Conservation (phyloP, 2,797 vertebrate genomes). For the Peromyscus aztecus region DNA sequence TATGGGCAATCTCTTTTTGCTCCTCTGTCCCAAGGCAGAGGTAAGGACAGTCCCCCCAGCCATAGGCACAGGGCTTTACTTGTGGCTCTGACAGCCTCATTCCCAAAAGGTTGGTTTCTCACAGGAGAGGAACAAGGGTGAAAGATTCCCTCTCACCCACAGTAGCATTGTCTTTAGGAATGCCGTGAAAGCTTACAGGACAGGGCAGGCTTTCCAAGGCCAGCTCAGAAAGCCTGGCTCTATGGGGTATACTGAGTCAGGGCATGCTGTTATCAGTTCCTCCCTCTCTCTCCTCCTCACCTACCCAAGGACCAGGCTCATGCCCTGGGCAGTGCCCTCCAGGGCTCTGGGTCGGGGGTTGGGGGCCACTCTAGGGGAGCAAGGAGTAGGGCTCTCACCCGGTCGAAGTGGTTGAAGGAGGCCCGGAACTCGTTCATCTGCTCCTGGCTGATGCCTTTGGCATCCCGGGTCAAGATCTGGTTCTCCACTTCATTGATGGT, state of each 20-base stretch:
- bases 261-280: not conserved
- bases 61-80: not conserved
- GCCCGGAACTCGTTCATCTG: constrained; percentile 98
- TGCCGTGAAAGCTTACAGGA: not conserved
- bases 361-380: not conserved
- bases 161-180: not conserved
- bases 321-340: constrained; percentile 65
- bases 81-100: not conserved
- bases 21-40: constrained; percentile 4
- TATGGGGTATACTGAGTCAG: not conserved
- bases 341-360: constrained; percentile 67
- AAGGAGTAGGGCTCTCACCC: constrained; percentile 90
- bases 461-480: constrained; percentile 97
- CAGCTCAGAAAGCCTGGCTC: not conserved
- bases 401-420: constrained; percentile 99
- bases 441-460: constrained; percentile 99
- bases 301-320: constrained; percentile 19
- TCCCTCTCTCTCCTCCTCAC: not conserved
- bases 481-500: constrained; percentile 99
- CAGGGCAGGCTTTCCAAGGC: not conserved
- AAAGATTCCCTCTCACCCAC: not conserved
- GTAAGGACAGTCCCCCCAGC: not conserved
- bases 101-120: not conserved
- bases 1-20: not conserved
- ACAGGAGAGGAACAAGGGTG: constrained; percentile 5